phyloP scores from a whole-genome alignment of 2,888 invertebrate species.

The Pachycephus smyrnensis region DNA sequence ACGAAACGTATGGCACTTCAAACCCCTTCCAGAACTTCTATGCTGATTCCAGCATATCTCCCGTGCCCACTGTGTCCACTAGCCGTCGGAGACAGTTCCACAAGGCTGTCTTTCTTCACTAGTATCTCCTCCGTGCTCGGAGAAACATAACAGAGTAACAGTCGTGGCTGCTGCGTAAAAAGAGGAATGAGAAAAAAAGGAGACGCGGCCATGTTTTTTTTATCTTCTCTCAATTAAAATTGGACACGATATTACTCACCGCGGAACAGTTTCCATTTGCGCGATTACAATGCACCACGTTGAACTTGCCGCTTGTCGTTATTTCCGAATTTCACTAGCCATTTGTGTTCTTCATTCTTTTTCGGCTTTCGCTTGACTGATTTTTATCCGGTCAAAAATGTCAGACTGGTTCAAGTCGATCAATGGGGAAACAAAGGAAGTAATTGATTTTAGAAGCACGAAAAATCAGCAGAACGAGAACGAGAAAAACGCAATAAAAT shows the following conservation, averaged over 20 bases:
- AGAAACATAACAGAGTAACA: background rate
- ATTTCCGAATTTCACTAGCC: background rate
- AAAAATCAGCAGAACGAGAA: background rate
- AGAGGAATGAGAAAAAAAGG: too few species aligned
- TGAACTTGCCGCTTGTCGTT: background rate
- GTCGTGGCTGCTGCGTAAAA: background rate
- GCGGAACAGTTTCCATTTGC: slow-evolving; percentile 37
- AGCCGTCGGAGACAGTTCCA: too few species aligned
- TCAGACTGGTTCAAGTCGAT: background rate
- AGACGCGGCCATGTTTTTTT: slow-evolving; percentile 15
- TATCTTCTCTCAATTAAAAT: slow-evolving; percentile 16
- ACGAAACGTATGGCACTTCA: too few species aligned
- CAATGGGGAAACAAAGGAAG: background rate
- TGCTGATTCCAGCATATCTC: too few species aligned
- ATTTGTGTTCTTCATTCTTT: too few species aligned
- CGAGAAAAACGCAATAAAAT: background rate
- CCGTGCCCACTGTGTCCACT: too few species aligned
- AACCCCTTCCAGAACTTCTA: too few species aligned
- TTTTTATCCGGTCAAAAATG: background rate
- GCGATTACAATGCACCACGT: slow-evolving; percentile 38
- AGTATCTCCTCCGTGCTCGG: too few species aligned
- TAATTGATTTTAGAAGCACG: background rate
- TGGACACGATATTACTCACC: slow-evolving; percentile 23
- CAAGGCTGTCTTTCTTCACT: too few species aligned
- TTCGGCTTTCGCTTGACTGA: too few species aligned